Evolutionary conservation across 2,113 vertebrate species (phyloP).

Genomic region (Abramis brama): DNA sequence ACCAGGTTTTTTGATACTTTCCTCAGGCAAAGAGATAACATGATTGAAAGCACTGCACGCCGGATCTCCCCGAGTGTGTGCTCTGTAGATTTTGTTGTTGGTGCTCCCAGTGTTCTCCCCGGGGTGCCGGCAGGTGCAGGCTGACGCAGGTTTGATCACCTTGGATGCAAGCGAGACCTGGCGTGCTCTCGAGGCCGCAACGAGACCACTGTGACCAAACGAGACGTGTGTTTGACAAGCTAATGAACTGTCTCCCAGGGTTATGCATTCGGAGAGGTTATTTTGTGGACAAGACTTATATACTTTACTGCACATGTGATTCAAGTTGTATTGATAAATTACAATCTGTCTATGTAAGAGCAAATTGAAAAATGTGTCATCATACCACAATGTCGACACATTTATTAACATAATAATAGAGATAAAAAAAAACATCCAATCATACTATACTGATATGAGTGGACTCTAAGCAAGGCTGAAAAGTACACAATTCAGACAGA

Average conservation of each 20-base stretch:
- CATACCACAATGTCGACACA: constrained; percentile 24
- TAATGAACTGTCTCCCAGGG: constrained; percentile 75
- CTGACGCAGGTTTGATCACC: constrained; percentile 78
- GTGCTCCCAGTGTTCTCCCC: constrained; percentile 61
- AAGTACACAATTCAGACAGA: not conserved
- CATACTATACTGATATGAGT: not conserved
- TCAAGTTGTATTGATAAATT: not conserved
- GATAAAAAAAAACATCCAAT: not conserved
- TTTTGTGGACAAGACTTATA: not conserved
- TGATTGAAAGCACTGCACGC: constrained; percentile 71
- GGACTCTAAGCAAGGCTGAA: not conserved
- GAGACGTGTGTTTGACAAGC: constrained; percentile 67
- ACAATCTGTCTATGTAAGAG: not conserved
- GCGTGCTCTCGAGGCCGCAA: constrained; percentile 56
- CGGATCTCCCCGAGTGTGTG: constrained; percentile 64
- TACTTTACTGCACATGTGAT: constrained; percentile 63
- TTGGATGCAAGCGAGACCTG: constrained; percentile 68
- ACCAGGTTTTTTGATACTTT: constrained; percentile 46
- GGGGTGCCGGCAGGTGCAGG: constrained; percentile 72
- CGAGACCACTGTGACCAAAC: constrained; percentile 63
- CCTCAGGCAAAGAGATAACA: constrained; percentile 54
- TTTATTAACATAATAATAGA: constrained; percentile 14
- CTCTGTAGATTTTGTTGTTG: constrained; percentile 68
- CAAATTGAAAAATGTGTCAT: constrained; percentile 63
- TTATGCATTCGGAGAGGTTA: constrained; percentile 71